Evolutionary conservation across 2,113 vertebrate genomes (phyloP), one percentile per base, ranked within the genome.

Genomic region (Halcyon malimbica): DNA sequence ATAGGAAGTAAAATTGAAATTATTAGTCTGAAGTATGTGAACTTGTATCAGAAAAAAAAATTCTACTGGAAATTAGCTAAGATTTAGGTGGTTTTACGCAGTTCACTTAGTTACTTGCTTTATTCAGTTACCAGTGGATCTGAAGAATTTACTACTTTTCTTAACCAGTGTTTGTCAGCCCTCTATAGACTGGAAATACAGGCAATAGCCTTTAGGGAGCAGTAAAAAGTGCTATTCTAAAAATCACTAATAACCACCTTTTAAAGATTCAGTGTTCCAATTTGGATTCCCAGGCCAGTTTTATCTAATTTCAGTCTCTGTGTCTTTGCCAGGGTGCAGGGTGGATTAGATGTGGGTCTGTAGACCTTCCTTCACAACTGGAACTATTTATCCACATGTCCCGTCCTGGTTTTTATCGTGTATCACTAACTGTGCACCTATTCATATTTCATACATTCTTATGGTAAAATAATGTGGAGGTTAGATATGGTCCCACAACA

Each of bases 371-470:
- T 83, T 80, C 56, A 60, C 63, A 83, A 48, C 48, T 67, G 42
- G 37, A 90, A 80, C 92, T 94, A 86, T 89, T 94, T 93, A 81
- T 93, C 35, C 35, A 56, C 19, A n/a, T 83, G 33, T 93, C 50
- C 44, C 76, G 44, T 68, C 28, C 60, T 51, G 33, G 7, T 51
- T 89, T 83, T 87, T 90, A 71, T 56, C 39, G 33, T n/a, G 80
- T 85, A 35, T 62, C 74, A 44, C 26, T 68, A 53, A 76, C n/a
- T 62, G 48, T 69, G 53, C 33, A 68, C 8, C 39, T 74, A 83
- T 54, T 71, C 29, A 83, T 76, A 76, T 56, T 89, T 86, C 50
- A 68, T 60, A 23, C 18, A 17, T 60, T 70, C 51, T 42, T 74
- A 17, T 8, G 21, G 35, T 46, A 51, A 74, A 84, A 87, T n/a